phyloP scores from a whole-genome alignment of 2,797 vertebrate species.

The Mus minutoides region DNA sequence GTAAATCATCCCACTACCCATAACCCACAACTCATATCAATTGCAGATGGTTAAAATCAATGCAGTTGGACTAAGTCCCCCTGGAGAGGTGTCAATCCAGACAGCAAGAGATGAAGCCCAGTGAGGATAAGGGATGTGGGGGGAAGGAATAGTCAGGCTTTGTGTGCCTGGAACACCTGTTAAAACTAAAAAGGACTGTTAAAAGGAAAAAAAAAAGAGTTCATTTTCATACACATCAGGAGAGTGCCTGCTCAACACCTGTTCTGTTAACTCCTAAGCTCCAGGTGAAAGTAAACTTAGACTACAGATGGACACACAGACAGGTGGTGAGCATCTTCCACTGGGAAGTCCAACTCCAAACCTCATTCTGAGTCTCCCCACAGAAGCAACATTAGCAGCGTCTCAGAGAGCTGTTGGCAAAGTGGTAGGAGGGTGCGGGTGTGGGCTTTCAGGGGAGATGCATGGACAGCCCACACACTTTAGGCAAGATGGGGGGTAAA shows the following conservation, averaged over 20 bases:
- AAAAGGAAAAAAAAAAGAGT: too few relatives aligned
- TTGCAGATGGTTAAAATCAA: background rate
- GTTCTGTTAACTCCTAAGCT: fast-evolving
- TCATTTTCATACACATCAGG: background rate
- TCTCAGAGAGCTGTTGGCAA: background rate
- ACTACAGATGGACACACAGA: fast-evolving
- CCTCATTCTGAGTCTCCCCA: fast-evolving
- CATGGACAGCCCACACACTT: fast-evolving
- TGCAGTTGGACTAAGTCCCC: background rate
- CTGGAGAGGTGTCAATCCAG: background rate
- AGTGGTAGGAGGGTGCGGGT: fast-evolving
- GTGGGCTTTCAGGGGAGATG: fast-evolving
- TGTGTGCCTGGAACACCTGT: background rate
- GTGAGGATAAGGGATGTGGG: too few relatives aligned
- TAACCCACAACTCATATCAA: too few relatives aligned
- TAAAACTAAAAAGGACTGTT: too few relatives aligned
- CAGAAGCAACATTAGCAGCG: background rate
- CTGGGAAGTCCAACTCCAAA: fast-evolving
- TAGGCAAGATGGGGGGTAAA: fast-evolving
- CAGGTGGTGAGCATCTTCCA: fast-evolving
- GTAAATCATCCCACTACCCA: background rate
- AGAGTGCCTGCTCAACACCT: fast-evolving
- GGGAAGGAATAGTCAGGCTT: too few relatives aligned
- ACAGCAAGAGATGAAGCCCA: fast-evolving
- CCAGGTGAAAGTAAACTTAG: fast-evolving